Percentiles rank a stretch among this genome's conserved stretches.
phyloP scores from a whole-genome alignment of 2,888 invertebrate species.

The Agonopterix subpropinquella region DNA sequence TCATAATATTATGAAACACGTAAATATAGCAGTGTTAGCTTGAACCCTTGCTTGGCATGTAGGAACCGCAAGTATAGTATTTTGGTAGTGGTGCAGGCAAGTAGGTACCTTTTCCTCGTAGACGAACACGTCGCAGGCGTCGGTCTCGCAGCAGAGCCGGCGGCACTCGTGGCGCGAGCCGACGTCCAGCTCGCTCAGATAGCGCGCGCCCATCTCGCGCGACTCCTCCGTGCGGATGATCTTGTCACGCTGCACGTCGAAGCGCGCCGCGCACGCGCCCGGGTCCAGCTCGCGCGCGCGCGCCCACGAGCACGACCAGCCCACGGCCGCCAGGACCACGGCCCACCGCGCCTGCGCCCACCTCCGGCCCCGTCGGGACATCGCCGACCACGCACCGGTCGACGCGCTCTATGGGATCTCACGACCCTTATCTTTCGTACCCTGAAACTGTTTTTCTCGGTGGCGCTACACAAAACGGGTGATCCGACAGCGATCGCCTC shows the following conservation, averaged over 20 bases:
- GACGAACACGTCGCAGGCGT: constrained; percentile 92
- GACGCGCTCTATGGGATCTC: no score
- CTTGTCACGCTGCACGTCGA: constrained; percentile 90
- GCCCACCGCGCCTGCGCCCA: not conserved
- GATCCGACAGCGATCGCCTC: not conserved
- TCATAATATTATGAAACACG: no score
- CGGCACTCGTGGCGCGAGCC: constrained; percentile 88
- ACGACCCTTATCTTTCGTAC: not conserved
- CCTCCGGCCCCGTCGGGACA: not conserved
- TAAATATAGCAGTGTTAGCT: no score
- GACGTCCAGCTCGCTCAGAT: constrained; percentile 89
- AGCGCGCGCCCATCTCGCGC: constrained; percentile 90
- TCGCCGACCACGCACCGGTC: not conserved
- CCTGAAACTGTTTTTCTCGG: not conserved
- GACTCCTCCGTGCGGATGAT: constrained; percentile 95
- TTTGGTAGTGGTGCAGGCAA: not conserved
- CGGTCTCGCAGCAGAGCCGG: constrained; percentile 90
- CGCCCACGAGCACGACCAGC: constrained; percentile 27
- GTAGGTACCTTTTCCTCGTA: constrained; percentile 89
- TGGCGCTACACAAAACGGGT: not conserved
- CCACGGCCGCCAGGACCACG: constrained; percentile 1
- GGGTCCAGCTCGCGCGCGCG: constrained; percentile 76
- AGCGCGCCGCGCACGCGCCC: constrained; percentile 83
- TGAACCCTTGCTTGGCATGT: no score
- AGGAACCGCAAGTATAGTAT: no score